Conservation (phyloP, 2,113 vertebrate genomes). For the Arvicanthis niloticus region DNA sequence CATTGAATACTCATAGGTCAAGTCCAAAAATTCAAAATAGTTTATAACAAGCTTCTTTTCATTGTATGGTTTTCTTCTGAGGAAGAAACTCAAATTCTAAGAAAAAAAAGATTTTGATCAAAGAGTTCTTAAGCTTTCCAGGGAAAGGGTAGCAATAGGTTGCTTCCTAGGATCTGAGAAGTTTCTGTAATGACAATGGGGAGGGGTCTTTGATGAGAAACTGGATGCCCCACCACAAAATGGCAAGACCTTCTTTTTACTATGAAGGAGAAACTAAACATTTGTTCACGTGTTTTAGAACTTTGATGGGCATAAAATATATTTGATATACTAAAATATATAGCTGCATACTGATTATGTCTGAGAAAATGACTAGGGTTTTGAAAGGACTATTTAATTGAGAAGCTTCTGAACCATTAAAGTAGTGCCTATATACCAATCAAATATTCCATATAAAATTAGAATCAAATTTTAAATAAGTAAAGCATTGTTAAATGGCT, state of each 20-base stretch:
- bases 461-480: constrained; percentile 22
- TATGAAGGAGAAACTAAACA: background rate
- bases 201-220: background rate
- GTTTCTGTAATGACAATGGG: background rate
- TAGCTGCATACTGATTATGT: background rate
- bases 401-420: constrained; percentile 26
- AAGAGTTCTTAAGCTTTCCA: background rate
- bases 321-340: background rate
- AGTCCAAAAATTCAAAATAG: constrained; percentile 8
- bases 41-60: background rate
- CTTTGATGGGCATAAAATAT: background rate
- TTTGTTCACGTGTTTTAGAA: constrained; percentile 7
- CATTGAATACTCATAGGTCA: background rate
- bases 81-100: background rate
- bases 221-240: background rate
- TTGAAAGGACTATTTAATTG: background rate
- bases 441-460: background rate
- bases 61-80: constrained; percentile 7
- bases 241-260: background rate
- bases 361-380: background rate
- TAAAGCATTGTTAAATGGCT: background rate
- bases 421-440: background rate
- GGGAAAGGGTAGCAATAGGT: fast-evolving
- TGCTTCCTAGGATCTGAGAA: background rate
- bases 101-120: background rate